Conservation (phyloP, 1,140 invertebrate species). For the Bombus huntii region DNA sequence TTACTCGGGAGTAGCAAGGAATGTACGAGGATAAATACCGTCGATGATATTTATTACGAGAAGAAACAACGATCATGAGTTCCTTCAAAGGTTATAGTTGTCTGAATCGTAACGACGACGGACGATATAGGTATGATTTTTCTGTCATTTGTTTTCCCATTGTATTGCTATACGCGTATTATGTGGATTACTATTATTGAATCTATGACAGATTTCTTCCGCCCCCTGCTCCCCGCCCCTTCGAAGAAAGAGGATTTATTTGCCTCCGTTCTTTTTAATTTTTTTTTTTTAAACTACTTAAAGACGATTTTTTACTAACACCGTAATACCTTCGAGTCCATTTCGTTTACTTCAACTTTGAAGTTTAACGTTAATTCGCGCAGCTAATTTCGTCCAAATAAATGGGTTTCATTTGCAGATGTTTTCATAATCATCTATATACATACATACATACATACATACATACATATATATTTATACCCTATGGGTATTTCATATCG, state of each 20-base stretch:
- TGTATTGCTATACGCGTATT: not conserved
- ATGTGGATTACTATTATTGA: not conserved
- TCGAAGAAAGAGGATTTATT: not conserved
- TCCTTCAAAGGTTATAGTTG: constrained; percentile 40
- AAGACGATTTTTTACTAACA: too few species aligned
- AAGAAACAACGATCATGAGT: constrained; percentile 16
- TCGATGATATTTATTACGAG: not conserved
- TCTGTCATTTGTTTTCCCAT: not conserved
- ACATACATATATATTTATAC: too few species aligned
- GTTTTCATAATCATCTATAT: not conserved
- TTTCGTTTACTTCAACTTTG: too few species aligned
- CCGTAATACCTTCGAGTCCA: too few species aligned
- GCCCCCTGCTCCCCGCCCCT: too few species aligned
- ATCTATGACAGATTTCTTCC: not conserved
- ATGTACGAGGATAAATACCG: not conserved
- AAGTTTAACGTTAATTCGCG: not conserved
- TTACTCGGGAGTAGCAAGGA: not conserved
- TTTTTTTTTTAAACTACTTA: not conserved
- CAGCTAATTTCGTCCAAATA: not conserved
- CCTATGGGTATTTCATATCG: too few species aligned
- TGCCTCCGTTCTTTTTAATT: not conserved
- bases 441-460: not conserved
- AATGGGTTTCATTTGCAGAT: not conserved
- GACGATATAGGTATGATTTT: constrained; percentile 62
- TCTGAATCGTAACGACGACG: constrained; percentile 60